Base-by-base conservation (phyloP, 2,888 invertebrate species). In the Chalcis sispes region DNA sequence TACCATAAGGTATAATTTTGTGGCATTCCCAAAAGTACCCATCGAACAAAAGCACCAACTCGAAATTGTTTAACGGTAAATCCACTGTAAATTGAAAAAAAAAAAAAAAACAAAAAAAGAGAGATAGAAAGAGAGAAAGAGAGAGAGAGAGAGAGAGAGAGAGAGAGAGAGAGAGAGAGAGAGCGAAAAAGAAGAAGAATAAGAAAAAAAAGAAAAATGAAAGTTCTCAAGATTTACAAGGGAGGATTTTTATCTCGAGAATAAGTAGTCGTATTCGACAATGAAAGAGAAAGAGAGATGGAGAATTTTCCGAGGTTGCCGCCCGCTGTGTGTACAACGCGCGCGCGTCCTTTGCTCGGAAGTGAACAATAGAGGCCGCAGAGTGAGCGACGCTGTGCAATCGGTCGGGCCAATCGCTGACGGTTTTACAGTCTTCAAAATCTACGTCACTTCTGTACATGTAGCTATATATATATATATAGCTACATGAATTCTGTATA, bases 341-440 rank as follows among this genome's bases (percentile, higher is more conserved):
- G 56, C 15, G 29, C 36, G 48, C 62, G 58, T 78, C 75, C 70
- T 62, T 72, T 58, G 46, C 70, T 56, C 40, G n/a, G n/a, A 42
- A 42, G 8, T 36, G 65, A 70, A 75, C 64, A 75, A 78, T 76
- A 56, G 73, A 5, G n/a, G 32, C 32, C 48, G 25, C 54, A 36
- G 25, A 23, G 54, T 58, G 54, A 62, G 36, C 23, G 36, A 15
- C 32, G 10, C 4, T 13, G 61, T 32, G 61, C 59, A 66, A 75
- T 66, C 61, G 65, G 40, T 61, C 54, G 29, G 40, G 48, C 73
- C 74, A 77, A 77, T 56, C 71, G 71, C 58, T 74, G 77, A 77
- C 84, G 86, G 85, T 85, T 87, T 87, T 86, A 86, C 85, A 84
- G 82, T 84, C 84, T 81, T 80, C 77, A 81, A 85, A 85, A 85